These are phyloP conservation scores for Apotomis capreana DNA, from an alignment of 2,888 invertebrate species.

Conservation along the genomic window DNA sequence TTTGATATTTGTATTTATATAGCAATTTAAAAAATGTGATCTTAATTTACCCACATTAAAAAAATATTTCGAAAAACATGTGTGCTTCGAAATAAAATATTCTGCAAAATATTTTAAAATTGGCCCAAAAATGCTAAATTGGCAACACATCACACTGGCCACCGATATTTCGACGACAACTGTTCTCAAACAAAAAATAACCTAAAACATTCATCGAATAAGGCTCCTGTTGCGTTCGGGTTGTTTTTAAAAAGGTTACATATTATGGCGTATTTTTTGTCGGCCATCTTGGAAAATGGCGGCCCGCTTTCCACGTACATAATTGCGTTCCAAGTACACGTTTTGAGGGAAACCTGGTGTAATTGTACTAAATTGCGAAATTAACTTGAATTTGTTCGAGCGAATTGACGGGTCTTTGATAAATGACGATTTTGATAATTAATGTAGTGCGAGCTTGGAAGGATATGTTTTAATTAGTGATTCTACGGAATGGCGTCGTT, in stretches of 20 bases:
- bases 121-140: no score
- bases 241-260: conserved; percentile 15
- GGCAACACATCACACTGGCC: conserved; percentile 5
- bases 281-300: conserved; percentile 33
- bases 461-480: not conserved
- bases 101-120: no score
- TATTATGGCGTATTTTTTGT: conserved; percentile 18
- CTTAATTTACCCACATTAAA: no score
- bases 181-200: conserved; percentile 1
- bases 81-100: no score
- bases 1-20: no score
- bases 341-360: conserved; percentile 21
- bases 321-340: conserved; percentile 28
- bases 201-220: not conserved
- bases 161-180: conserved; percentile 11
- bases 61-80: no score
- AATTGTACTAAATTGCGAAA: conserved; percentile 17
- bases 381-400: conserved; percentile 25
- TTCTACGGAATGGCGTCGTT: not conserved
- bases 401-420: conserved; percentile 17
- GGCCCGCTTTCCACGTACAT: conserved; percentile 14
- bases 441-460: not conserved
- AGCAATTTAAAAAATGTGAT: no score
- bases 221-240: not conserved
- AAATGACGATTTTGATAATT: not conserved